phyloP scores from a whole-genome alignment of 1,140 invertebrate species.

The Mercenaria mercenaria region DNA sequence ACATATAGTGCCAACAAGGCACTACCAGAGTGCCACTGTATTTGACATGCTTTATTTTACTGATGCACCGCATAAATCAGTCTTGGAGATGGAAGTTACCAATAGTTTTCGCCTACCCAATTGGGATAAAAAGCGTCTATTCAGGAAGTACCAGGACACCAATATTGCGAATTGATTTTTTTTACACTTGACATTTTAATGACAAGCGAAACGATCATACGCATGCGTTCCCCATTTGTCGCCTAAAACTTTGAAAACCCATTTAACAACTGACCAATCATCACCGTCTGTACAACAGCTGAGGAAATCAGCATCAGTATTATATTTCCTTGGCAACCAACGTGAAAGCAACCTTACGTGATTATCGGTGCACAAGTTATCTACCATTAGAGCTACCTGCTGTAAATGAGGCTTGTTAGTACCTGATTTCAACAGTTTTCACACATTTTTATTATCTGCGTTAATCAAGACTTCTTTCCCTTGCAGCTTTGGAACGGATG shows the following conservation, averaged over 20 bases:
- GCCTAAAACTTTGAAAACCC: background rate
- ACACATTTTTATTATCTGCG: constrained; percentile 16
- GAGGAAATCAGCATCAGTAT: constrained; percentile 5
- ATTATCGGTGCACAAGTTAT: background rate
- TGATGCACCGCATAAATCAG: background rate
- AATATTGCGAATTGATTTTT: background rate
- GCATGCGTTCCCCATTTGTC: constrained; percentile 5
- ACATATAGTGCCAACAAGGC: constrained; percentile 30
- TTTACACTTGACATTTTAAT: constrained; percentile 24
- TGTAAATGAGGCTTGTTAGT: constrained; percentile 4
- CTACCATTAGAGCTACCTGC: background rate
- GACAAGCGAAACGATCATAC: background rate
- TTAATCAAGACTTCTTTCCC: background rate
- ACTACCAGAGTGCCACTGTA: constrained; percentile 2
- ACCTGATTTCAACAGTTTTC: background rate
- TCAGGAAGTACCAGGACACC: background rate
- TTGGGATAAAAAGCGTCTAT: constrained; percentile 30
- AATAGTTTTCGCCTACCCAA: constrained; percentile 12
- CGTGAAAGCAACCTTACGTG: background rate
- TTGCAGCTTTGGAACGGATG: background rate
- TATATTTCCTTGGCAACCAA: constrained; percentile 10
- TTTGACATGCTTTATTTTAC: background rate
- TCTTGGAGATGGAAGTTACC: constrained; percentile 32
- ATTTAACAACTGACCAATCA: background rate
- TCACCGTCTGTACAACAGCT: background rate